Conservation (phyloP, 2,888 invertebrate species). For the Cryptus armator region DNA sequence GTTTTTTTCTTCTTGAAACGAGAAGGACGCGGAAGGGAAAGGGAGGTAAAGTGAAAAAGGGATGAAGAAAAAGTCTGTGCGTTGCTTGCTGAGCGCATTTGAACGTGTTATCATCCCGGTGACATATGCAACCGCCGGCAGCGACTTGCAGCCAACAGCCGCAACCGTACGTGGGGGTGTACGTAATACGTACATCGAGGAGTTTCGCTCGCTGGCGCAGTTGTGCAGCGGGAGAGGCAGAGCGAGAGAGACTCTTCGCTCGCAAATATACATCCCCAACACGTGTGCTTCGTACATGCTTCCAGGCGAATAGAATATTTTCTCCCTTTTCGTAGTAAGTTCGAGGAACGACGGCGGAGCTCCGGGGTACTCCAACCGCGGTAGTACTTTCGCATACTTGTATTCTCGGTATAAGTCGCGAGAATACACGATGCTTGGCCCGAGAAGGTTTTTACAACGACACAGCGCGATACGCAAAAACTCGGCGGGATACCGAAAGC, state of each 20-base stretch:
- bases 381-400: conserved; percentile 43
- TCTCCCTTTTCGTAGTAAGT: conserved; percentile 70
- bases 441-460: conserved; percentile 51
- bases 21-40: conserved; percentile 12
- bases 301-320: conserved; percentile 77
- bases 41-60: conserved; percentile 29
- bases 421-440: conserved; percentile 42
- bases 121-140: conserved; percentile 71
- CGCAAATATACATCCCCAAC: conserved; percentile 40
- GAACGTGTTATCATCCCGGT: conserved; percentile 74
- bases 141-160: conserved; percentile 52
- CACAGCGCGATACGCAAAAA: conserved; percentile 65
- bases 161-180: conserved; percentile 16
- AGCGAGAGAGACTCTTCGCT: conserved; percentile 24
- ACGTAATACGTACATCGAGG: conserved; percentile 40
- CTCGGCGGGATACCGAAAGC: conserved; percentile 65
- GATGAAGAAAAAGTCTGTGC: conserved; percentile 47
- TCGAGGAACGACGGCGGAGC: conserved; percentile 59
- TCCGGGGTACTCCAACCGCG: conserved; percentile 36
- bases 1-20: conserved; percentile 34
- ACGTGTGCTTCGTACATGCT: conserved; percentile 68
- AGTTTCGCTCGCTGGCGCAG: conserved; percentile 48
- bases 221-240: conserved; percentile 16
- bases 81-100: conserved; percentile 62
- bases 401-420: conserved; percentile 58